Percentiles rank a stretch among this genome's conserved stretches.
Conservation (phyloP, 2,113 vertebrate genomes). For the Hepsetus odoe region DNA sequence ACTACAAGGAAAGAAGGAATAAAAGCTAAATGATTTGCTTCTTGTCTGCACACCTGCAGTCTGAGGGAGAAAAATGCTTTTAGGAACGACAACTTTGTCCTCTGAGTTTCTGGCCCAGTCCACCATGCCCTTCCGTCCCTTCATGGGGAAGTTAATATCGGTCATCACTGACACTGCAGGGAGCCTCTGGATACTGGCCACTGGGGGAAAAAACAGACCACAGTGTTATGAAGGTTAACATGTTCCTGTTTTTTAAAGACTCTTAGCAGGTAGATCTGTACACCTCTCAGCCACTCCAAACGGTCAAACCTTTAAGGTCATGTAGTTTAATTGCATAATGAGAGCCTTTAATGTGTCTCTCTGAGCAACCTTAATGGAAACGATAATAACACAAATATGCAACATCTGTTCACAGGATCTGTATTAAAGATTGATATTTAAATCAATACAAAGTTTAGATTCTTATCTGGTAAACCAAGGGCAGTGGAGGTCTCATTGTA, state of each 20-base stretch:
- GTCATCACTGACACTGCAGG: slow-evolving; percentile 95
- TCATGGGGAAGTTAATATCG: slow-evolving; percentile 99
- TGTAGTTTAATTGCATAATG: neutral
- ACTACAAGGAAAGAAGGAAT: neutral
- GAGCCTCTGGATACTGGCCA: slow-evolving; percentile 98
- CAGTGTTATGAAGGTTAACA: slow-evolving; percentile 30
- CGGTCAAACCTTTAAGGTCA: neutral
- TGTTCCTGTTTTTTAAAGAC: neutral
- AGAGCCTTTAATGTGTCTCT: neutral
- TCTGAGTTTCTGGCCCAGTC: slow-evolving; percentile 99
- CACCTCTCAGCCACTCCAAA: neutral
- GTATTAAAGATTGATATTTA: too few relatives aligned
- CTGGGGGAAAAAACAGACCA: slow-evolving; percentile 69
- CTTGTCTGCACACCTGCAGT: slow-evolving; percentile 84
- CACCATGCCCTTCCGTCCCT: slow-evolving; percentile 98
- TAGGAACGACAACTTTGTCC: slow-evolving; percentile 96
- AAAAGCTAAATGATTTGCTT: neutral
- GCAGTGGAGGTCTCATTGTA: neutral
- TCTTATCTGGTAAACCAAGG: neutral
- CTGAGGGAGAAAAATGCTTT: slow-evolving; percentile 92
- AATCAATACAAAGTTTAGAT: neutral
- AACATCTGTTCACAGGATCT: neutral
- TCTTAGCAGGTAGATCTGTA: neutral
- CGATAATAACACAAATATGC: neutral
- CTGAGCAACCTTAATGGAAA: neutral